These are phyloP conservation scores for Chionodraco myersi DNA, from an alignment of 2,113 vertebrate genomes.

Conservation along the genomic window DNA sequence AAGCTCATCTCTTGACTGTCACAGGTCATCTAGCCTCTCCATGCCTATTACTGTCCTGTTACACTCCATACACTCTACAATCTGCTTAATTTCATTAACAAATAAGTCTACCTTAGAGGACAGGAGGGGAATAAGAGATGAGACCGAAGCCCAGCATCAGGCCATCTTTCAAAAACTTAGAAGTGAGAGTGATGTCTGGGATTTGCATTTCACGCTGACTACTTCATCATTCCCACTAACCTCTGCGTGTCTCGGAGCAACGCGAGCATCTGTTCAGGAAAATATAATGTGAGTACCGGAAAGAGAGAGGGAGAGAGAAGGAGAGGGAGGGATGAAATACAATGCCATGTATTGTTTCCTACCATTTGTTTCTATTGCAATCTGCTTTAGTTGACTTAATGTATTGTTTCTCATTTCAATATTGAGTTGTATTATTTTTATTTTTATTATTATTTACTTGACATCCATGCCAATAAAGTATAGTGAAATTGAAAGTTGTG, in stretches of 20 bases:
- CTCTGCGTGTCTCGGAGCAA: conserved; percentile 44
- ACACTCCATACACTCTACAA: not conserved
- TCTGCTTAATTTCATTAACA: conserved; percentile 1
- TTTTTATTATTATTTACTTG: no score
- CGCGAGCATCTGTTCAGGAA: conserved; percentile 59
- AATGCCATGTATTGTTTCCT: no score
- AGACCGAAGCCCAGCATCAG: not conserved
- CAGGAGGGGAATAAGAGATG: not conserved
- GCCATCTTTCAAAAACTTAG: not conserved
- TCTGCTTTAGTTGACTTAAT: no score
- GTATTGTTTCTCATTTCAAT: no score
- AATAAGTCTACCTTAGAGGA: not conserved
- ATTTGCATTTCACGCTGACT: conserved; percentile 31
- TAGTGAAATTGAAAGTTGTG: not conserved
- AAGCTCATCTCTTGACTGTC: conserved; percentile 23
- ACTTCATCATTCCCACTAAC: conserved; percentile 42
- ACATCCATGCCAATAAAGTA: no score
- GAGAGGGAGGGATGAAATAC: not conserved
- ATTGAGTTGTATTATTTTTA: no score
- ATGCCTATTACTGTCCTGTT: not conserved
- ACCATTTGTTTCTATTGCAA: no score
- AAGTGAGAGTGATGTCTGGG: conserved; percentile 12
- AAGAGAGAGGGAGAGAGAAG: conserved; percentile 5
- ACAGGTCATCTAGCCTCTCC: not conserved
- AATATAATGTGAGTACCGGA: conserved; percentile 22